These are phyloP conservation scores for Cyaniris semiargus DNA, from an alignment of 2,888 invertebrate species.

Conservation along the genomic window DNA sequence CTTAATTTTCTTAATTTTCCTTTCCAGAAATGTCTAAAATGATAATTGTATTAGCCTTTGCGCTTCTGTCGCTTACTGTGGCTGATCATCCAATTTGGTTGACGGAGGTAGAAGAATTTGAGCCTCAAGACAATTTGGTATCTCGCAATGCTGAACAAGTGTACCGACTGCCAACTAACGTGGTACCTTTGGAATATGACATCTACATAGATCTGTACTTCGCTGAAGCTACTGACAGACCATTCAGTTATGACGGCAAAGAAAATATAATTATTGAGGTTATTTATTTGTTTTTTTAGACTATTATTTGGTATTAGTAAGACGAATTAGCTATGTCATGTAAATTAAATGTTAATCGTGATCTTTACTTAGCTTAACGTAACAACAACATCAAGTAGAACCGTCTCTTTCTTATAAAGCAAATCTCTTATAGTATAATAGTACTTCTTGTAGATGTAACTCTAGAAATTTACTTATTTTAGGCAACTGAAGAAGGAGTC, in stretches of 20 bases:
- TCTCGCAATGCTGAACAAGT: constrained; percentile 49
- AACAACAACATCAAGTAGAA: too few relatives aligned
- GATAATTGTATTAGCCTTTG: constrained; percentile 48
- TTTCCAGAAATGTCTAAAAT: constrained; percentile 55
- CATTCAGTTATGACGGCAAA: constrained; percentile 65
- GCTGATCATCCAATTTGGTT: constrained; percentile 60
- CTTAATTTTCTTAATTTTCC: neutral
- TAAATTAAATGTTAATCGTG: too few relatives aligned
- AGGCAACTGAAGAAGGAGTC: constrained; percentile 59
- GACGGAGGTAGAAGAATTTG: constrained; percentile 54
- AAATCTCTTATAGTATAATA: too few relatives aligned
- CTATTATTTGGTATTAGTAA: too few relatives aligned
- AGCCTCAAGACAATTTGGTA: neutral
- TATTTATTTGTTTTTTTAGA: constrained; percentile 40
- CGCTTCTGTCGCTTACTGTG: constrained; percentile 48
- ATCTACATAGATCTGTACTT: constrained; percentile 67
- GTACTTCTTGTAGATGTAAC: too few relatives aligned
- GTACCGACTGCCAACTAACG: constrained; percentile 63
- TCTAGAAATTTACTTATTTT: constrained; percentile 41
- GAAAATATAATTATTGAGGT: constrained; percentile 63
- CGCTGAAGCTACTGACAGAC: constrained; percentile 57
- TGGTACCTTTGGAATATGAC: constrained; percentile 67
- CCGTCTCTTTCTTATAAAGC: too few relatives aligned
- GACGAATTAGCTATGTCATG: too few relatives aligned
- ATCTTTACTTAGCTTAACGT: too few relatives aligned